Evolutionary conservation across 2,797 vertebrate genomes (phyloP).

Genomic region (Pseudopleuronectes americanus): DNA sequence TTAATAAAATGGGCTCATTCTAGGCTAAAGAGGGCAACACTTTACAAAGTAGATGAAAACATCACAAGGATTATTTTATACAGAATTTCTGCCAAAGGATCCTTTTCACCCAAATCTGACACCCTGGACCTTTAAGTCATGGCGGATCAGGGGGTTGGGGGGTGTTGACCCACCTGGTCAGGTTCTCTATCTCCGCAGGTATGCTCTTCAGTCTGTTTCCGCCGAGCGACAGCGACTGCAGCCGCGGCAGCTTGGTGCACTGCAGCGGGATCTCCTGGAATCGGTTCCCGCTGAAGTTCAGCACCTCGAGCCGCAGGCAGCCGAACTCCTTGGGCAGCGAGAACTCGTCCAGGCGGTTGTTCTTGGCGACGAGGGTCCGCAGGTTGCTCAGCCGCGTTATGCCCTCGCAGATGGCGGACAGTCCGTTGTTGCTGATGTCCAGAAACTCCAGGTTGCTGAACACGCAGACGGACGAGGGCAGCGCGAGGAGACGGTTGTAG

Average conservation of each 20-base stretch:
- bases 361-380: constrained; percentile 92
- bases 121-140: no score
- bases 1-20: no score
- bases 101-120: no score
- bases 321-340: constrained; percentile 92
- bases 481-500: constrained; percentile 83
- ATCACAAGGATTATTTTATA: no score
- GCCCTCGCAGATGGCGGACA: constrained; percentile 86
- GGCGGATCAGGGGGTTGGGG: no score
- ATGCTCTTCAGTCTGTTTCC: constrained; percentile 94
- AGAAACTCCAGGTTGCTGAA: constrained; percentile 90
- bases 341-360: constrained; percentile 92
- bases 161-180: constrained; percentile 84
- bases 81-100: no score
- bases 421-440: constrained; percentile 92
- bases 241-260: constrained; percentile 85
- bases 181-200: constrained; percentile 91
- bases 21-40: no score
- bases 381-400: constrained; percentile 85
- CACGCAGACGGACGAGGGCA: constrained; percentile 82
- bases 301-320: constrained; percentile 88
- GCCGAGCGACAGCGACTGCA: constrained; percentile 94
- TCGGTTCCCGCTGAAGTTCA: constrained; percentile 95
- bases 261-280: constrained; percentile 91
- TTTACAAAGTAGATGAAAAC: no score